These are phyloP conservation scores for Lasioglossum vierecki DNA, from an alignment of 2,888 invertebrate genomes.

Conservation along the genomic window DNA sequence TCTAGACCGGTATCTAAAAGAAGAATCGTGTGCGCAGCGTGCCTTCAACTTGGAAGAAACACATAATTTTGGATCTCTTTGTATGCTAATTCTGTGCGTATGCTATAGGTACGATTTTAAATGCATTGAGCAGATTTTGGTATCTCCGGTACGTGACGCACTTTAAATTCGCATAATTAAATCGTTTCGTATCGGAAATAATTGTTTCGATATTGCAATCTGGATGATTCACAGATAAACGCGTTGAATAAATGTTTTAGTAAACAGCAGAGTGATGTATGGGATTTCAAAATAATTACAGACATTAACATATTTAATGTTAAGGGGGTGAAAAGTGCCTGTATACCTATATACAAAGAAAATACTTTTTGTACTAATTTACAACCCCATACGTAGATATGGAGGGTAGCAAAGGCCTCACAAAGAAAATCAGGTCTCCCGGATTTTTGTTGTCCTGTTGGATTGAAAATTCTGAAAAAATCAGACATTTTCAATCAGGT, in stretches of 20 bases:
- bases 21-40: conserved; percentile 20
- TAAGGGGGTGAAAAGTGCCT: too few species aligned
- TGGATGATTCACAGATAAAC: not conserved
- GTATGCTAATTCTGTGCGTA: conserved; percentile 39
- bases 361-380: too few species aligned
- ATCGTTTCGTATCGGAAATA: not conserved
- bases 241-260: not conserved
- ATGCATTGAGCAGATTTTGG: too few species aligned
- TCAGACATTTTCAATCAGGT: too few species aligned
- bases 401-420: too few species aligned
- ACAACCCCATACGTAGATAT: too few species aligned
- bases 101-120: not conserved
- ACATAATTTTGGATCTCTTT: conserved; percentile 51
- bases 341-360: too few species aligned
- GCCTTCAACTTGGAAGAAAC: conserved; percentile 31
- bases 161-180: not conserved
- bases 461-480: too few species aligned
- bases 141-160: not conserved
- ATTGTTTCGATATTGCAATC: not conserved
- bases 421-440: too few species aligned
- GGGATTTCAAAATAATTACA: not conserved
- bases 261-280: not conserved
- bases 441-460: too few species aligned
- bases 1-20: conserved; percentile 49
- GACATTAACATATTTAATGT: not conserved